Percentiles rank a stretch among this genome's conserved stretches.
Evolutionary conservation across 2,797 vertebrate species (phyloP).

Genomic region (Rhinoraja longicauda): DNA sequence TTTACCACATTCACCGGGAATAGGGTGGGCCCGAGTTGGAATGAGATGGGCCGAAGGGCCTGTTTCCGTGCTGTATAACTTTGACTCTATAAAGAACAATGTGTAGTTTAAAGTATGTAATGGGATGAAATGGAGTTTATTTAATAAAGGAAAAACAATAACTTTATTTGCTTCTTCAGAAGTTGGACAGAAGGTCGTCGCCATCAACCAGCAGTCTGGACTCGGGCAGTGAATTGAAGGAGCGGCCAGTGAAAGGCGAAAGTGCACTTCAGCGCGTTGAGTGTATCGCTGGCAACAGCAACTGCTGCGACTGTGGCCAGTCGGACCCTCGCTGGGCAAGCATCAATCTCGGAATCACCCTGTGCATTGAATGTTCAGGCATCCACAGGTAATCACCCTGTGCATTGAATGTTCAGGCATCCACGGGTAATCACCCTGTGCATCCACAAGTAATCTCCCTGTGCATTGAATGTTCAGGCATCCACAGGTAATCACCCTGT

Average conservation of each 20-base stretch:
- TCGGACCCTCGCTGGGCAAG: slow-evolving; percentile 94
- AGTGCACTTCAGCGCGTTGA: slow-evolving; percentile 84
- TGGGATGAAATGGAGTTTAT: neutral
- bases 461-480: slow-evolving; percentile 79
- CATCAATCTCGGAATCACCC: slow-evolving; percentile 91
- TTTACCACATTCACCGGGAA: neutral
- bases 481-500: slow-evolving; percentile 81
- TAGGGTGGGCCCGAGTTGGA: neutral
- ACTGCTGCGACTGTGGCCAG: slow-evolving; percentile 88
- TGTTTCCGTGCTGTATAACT: no score
- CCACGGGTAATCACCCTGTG: slow-evolving; percentile 81
- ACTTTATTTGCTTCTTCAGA: slow-evolving; percentile 54
- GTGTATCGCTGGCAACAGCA: slow-evolving; percentile 77
- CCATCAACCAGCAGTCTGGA: slow-evolving; percentile 85
- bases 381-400: slow-evolving; percentile 65
- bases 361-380: slow-evolving; percentile 80
- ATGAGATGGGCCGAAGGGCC: no score
- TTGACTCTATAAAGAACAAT: neutral
- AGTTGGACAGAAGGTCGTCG: slow-evolving; percentile 85
- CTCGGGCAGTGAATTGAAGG: slow-evolving; percentile 75
- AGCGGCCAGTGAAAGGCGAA: slow-evolving; percentile 82
- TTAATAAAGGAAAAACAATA: neutral
- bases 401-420: slow-evolving; percentile 81
- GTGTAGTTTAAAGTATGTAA: neutral
- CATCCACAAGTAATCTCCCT: slow-evolving; percentile 77